Conservation (phyloP, 2,888 invertebrate genomes). For the Cantharis rufa region DNA sequence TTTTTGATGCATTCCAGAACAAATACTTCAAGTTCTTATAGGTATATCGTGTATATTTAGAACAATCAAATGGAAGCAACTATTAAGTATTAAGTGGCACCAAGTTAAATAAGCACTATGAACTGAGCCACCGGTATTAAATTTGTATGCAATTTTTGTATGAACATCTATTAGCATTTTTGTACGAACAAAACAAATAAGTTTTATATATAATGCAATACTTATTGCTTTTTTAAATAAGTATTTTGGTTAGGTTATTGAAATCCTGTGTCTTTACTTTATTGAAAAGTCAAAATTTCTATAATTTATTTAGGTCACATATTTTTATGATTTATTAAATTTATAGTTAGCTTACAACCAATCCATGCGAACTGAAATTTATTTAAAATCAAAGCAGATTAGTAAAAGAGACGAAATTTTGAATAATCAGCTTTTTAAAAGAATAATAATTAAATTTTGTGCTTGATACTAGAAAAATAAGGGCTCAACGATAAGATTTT, state of each 20-base stretch:
- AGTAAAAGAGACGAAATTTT: not conserved
- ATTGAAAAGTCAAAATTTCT: not conserved
- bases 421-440: not conserved
- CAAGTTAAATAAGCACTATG: slow-evolving; percentile 16
- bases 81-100: slow-evolving; percentile 25
- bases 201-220: not conserved
- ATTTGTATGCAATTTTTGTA: not conserved
- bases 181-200: not conserved
- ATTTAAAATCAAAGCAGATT: not conserved
- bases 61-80: not conserved
- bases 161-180: not conserved
- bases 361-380: not conserved
- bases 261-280: not conserved
- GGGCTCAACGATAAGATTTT: too few relatives aligned
- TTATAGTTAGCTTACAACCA: not conserved
- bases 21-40: not conserved
- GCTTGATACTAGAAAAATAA: not conserved
- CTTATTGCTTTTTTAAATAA: not conserved
- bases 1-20: not conserved
- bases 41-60: not conserved
- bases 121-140: not conserved
- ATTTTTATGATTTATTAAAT: not conserved
- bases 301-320: not conserved
- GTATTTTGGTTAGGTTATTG: not conserved
- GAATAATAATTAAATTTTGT: not conserved